These are phyloP conservation scores for Drosophila sturtevanti DNA, from an alignment of 1,140 invertebrate genomes.

Conservation along the genomic window DNA sequence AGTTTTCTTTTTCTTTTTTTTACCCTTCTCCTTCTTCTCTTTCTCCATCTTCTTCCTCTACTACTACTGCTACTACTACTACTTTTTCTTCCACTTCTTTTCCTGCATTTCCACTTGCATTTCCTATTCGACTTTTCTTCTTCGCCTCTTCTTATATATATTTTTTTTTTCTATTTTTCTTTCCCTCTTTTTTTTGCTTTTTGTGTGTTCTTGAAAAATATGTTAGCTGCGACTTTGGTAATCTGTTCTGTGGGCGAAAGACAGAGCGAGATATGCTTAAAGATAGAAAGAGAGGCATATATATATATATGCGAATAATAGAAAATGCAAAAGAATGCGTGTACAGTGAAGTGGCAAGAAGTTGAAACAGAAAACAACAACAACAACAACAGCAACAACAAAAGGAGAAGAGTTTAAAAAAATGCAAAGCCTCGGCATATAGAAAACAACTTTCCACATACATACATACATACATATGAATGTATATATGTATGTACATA, in stretches of 20 bases:
- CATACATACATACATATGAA: neutral
- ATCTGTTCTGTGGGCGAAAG: slow-evolving; percentile 42
- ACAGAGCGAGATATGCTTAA: neutral
- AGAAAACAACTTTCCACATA: neutral
- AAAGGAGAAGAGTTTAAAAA: neutral
- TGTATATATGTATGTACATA: too few species aligned
- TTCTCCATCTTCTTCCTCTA: neutral
- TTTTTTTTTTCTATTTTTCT: neutral
- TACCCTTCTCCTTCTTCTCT: neutral
- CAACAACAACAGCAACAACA: neutral
- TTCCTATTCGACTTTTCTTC: slow-evolving; percentile 39
- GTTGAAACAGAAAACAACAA: slow-evolving; percentile 5
- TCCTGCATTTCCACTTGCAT: slow-evolving; percentile 39
- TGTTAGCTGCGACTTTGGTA: slow-evolving; percentile 76
- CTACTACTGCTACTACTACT: neutral
- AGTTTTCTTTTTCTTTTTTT: slow-evolving; percentile 37
- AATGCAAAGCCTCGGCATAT: slow-evolving; percentile 1
- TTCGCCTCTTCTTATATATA: neutral
- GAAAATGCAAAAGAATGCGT: slow-evolving; percentile 55
- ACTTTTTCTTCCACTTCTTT: slow-evolving; percentile 5
- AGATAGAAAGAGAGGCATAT: slow-evolving; percentile 12
- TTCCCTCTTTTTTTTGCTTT: slow-evolving; percentile 18
- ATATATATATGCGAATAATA: slow-evolving; percentile 31
- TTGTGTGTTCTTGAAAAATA: slow-evolving; percentile 52
- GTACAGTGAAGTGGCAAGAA: slow-evolving; percentile 53